These are phyloP conservation scores for Drosophila bifasciata DNA, from an alignment of 1,140 invertebrate genomes.

Conservation along the genomic window DNA sequence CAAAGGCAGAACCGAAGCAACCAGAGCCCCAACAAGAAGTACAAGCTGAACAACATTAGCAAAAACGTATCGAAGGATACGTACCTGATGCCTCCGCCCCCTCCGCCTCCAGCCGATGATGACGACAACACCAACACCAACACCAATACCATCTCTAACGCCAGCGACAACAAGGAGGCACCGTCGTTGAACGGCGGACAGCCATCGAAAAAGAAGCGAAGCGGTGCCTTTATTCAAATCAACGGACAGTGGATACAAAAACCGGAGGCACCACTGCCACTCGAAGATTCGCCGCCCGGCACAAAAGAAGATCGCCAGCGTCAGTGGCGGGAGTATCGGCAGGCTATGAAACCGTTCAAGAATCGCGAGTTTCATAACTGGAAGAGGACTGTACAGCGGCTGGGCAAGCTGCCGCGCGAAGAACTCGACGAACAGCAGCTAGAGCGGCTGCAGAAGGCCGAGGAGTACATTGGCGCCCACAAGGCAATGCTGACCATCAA, in stretches of 20 bases:
- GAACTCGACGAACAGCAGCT: conserved; percentile 68
- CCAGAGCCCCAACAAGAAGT: conserved; percentile 53
- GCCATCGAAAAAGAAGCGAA: conserved; percentile 58
- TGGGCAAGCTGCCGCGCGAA: conserved; percentile 65
- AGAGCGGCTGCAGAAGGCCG: conserved; percentile 60
- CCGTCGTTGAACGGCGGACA: conserved; percentile 11
- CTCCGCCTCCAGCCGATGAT: conserved; percentile 18
- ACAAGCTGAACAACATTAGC: conserved; percentile 24
- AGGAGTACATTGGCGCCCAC: conserved; percentile 69
- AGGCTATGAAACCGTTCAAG: conserved; percentile 79
- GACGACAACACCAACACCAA: conserved; percentile 2
- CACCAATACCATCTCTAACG: not conserved
- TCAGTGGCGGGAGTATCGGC: conserved; percentile 72
- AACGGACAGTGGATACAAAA: conserved; percentile 68
- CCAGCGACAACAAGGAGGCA: no score
- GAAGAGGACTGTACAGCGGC: conserved; percentile 71
- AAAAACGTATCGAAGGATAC: conserved; percentile 30
- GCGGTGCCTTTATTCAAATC: conserved; percentile 56
- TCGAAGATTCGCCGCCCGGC: conserved; percentile 59
- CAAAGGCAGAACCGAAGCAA: conserved; percentile 23
- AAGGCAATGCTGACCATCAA: conserved; percentile 75
- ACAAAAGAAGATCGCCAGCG: conserved; percentile 72
- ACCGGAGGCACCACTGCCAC: conserved; percentile 62
- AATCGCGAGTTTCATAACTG: conserved; percentile 77
- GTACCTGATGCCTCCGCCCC: conserved; percentile 65